Base-by-base conservation (phyloP, 1,140 invertebrate genomes). In the Muscidifurax raptorellus region DNA sequence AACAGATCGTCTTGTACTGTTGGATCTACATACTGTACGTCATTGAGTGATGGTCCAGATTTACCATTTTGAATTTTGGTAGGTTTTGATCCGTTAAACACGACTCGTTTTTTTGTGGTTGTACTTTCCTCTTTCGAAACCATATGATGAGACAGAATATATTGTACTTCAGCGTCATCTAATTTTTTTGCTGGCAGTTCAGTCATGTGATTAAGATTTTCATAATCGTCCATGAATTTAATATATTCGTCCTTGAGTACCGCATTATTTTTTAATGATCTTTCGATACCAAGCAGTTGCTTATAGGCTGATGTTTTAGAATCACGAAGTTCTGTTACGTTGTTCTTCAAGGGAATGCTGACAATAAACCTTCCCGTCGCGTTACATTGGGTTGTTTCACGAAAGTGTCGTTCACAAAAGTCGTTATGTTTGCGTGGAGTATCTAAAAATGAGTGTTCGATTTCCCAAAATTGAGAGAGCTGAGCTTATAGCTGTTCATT, bases 131-230 rank as follows among this genome's bases (percentile, higher is more conserved):
- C n/a, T n/a, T n/a, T n/a, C n/a, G n/a, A n/a, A n/a, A n/a, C n/a
- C n/a, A n/a, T n/a, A n/a, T 0, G 86, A 88, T 13, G 52, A 5
- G 4, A 13, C n/a, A n/a, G n/a, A n/a, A n/a, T n/a, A n/a, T n/a
- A n/a, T n/a, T n/a, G n/a, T n/a, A n/a, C n/a, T n/a, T n/a, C n/a
- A n/a, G n/a, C 15, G 15, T 47, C 18, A 6, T 71, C 27, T 1
- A 18, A 28, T 28, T 10, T 2, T 18, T 32, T 7, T 0, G 15
- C 27, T 80, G 32, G 18, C 40, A 25, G 40, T 69, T 47, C 27
- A 84, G 83, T 90, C 72, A 93, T 92, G 84, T 92, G 91, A 59
- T 89, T 89, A 5, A 93, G 66, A 6, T 76, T 18, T 71, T 64
- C 22, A n/a, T 64, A n/a, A n/a, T n/a, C n/a, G n/a, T n/a, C n/a